Conservation (phyloP, 2,888 invertebrate genomes). For the Oegoconia quadripuncta region DNA sequence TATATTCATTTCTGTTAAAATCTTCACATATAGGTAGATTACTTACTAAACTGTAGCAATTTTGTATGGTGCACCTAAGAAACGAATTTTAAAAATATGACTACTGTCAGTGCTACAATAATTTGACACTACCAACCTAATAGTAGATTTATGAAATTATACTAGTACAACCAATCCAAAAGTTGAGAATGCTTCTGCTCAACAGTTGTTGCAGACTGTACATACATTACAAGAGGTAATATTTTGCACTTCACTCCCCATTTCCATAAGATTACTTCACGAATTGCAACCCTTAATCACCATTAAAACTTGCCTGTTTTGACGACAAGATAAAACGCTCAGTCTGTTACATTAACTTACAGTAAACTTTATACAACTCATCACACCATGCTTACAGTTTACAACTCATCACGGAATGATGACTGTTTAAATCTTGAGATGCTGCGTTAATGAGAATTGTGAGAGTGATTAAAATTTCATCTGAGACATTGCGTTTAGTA, state of each 20-base stretch:
- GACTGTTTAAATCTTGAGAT: conserved; percentile 26
- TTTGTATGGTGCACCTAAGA: too few relatives aligned
- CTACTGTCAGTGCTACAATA: too few relatives aligned
- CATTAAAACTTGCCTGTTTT: conserved; percentile 42
- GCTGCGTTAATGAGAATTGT: conserved; percentile 25
- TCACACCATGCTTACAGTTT: conserved; percentile 26
- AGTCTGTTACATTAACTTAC: conserved; percentile 26
- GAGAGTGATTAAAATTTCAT: conserved; percentile 27
- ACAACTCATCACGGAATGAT: conserved; percentile 33
- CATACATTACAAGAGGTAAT: not conserved
- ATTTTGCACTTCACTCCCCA: not conserved
- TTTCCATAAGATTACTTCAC: conserved; percentile 7
- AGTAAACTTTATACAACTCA: conserved; percentile 32
- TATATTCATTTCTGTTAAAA: too few relatives aligned
- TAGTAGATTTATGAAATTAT: too few relatives aligned
- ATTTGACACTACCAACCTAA: too few relatives aligned
- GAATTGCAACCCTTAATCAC: conserved; percentile 34
- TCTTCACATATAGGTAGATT: too few relatives aligned
- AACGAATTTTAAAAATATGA: too few relatives aligned
- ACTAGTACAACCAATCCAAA: too few relatives aligned
- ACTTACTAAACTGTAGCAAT: too few relatives aligned
- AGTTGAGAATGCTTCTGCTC: too few relatives aligned
- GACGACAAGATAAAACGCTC: conserved; percentile 43
- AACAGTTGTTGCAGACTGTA: too few relatives aligned
- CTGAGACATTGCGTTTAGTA: conserved; percentile 6